Evolutionary conservation across 2,113 vertebrate genomes (phyloP), one percentile per base, ranked within the genome.

Genomic region (Bos javanicus): DNA sequence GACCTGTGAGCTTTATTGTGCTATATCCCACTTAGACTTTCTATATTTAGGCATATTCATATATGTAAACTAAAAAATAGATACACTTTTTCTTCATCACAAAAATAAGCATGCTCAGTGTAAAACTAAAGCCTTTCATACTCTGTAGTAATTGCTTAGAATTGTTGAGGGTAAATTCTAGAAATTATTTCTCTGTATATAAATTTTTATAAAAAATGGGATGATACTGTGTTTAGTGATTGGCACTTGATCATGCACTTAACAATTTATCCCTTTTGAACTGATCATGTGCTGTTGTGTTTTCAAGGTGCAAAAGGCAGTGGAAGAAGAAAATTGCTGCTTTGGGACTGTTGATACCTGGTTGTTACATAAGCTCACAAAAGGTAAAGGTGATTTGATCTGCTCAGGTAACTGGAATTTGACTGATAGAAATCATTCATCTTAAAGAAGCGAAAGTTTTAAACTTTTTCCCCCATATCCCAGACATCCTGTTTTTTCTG

Each of bases 291-390:
- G 11, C 21, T 59, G 6, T 25, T 97, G 0, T 98, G 0, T 97
- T 97, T 95, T 97, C n/a, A 96, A 99, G 99, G 98, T 99, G 57
- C 95, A 96, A 95, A 98, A 99, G 94, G 99, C 99, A 12, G 98
- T 99, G 9, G 98, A 98, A 97, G 99, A 99, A 95, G 99, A 98
- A 19, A 99, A 99, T 93, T 99, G 99, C 98, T 99, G 99, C 98
- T 99, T 99, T 98, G 99, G 99, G 88, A 99, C 99, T 23, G 94
- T 99, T 84, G 99, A 99, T 96, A 99, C 99, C 0, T 99, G 99
- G 99, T 99, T 99, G 25, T 98, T 99, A 71, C 99, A 99, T 96
- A 99, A 99, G 97, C 99, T 99, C 87, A 99, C 99, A 17, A 99
- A 99, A 99, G 99, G 99, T 99, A 91, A 98, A 71, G 36, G 15